Evolutionary conservation across 2,888 invertebrate species (phyloP), one percentile per base, ranked within the genome.

Genomic region (Latrodectus hesperus): DNA sequence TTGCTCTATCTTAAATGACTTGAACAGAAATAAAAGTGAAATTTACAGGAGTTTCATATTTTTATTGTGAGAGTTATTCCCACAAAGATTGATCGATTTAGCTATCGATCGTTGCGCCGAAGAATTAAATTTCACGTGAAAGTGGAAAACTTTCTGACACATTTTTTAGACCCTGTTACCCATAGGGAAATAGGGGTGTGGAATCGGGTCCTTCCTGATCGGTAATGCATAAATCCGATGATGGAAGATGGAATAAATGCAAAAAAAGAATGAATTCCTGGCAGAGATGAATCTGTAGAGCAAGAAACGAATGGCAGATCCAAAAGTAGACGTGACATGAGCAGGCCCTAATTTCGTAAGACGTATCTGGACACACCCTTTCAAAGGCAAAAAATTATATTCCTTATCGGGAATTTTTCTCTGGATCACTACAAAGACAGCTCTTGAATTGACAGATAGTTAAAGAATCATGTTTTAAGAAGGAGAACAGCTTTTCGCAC

Each of bases 381-480:
- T 51, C 76, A 51, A 82, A 60, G 76, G 76, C 68, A 71, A 83
- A 83, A 83, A 83, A 83, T 77, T 83, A 83, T 71, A 83, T 76
- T 76, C 76, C 77, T 67, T 81, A 73, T 65, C 73, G 73, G 38
- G 26, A 74, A 67, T 65, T 67, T 81, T 83, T 83, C 71, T 70
- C 38, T 17, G 70, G 82, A 82, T 82, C 82, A 74, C 72, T 68
- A 60, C 68, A 55, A 55, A 67, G 83, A 64, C 83, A 75, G 76
- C 26, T 76, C 83, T 68, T 60, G 68, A 67, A 76, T 17, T 83
- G 83, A 83, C 83, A 83, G 83, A 76, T 83, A 83, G 83, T 76
- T 83, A 83, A 83, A 83, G 83, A 83, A 83, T 83, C 83, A 83
- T 83, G 83, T 72, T 83, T 83, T 83, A 71, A 76, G 76, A 83